Evolutionary conservation across 2,113 vertebrate species (phyloP).

Genomic region (Synchiropus splendidus): DNA sequence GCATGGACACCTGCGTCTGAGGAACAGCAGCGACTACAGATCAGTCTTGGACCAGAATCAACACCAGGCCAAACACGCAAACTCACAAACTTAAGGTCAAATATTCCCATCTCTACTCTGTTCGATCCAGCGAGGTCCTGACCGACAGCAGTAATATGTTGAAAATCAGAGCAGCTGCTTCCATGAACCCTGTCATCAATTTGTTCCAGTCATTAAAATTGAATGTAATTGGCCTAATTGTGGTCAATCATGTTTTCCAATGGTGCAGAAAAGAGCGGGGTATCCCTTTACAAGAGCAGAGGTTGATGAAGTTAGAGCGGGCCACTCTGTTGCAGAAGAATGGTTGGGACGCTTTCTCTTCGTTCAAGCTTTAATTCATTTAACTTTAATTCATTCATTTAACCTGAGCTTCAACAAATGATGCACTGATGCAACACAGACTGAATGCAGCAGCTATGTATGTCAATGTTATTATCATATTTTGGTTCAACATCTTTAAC

Average conservation of each 20-base stretch:
- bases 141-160: constrained; percentile 25
- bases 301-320: constrained; percentile 15
- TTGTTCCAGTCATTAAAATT: constrained; percentile 54
- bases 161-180: constrained; percentile 44
- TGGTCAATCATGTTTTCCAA: constrained; percentile 49
- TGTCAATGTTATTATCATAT: too few species aligned
- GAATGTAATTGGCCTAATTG: constrained; percentile 56
- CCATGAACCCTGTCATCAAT: constrained; percentile 53
- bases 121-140: constrained; percentile 19
- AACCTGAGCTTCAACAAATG: constrained; percentile 25
- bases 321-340: constrained; percentile 16
- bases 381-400: too few species aligned
- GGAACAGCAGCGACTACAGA: constrained; percentile 46
- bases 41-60: constrained; percentile 48
- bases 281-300: constrained; percentile 46
- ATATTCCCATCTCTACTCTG: constrained; percentile 1
- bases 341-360: constrained; percentile 33
- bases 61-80: constrained; percentile 8
- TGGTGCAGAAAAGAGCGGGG: constrained; percentile 51
- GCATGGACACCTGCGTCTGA: constrained; percentile 59
- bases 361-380: constrained; percentile 33
- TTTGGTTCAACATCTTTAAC: too few species aligned
- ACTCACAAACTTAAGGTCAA: constrained; percentile 7
- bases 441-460: too few species aligned
- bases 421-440: too few species aligned